Conservation (phyloP, 2,797 vertebrate genomes). For the Crenuchus spilurus region DNA sequence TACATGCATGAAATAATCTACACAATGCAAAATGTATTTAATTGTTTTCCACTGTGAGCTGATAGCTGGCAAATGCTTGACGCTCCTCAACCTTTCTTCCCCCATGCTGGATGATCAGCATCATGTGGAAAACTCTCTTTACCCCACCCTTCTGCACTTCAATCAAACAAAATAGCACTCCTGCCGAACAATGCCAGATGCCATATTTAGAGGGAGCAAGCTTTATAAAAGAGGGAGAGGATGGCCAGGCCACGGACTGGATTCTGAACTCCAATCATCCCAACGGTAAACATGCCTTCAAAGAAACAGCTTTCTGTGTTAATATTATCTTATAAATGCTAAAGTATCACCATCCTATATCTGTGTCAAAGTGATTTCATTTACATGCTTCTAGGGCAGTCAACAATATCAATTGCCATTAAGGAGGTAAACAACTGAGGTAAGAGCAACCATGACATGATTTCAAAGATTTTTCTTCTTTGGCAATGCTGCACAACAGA, state of each 20-base stretch:
- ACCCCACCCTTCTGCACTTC: slow-evolving; percentile 41
- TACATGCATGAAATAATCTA: neutral
- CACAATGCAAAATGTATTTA: too few species aligned
- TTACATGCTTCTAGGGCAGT: slow-evolving; percentile 25
- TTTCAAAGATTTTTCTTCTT: neutral
- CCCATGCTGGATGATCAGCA: slow-evolving; percentile 20
- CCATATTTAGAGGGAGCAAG: slow-evolving; percentile 57
- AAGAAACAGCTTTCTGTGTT: neutral
- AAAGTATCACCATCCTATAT: neutral
- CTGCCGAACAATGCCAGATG: slow-evolving; percentile 49
- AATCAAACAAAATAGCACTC: slow-evolving; percentile 53
- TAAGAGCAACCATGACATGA: neutral
- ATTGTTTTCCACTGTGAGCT: slow-evolving; percentile 29
- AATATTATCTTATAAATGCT: neutral
- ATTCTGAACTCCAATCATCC: slow-evolving; percentile 41
- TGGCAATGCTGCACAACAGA: too few species aligned
- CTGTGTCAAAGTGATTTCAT: neutral
- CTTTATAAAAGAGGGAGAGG: slow-evolving; percentile 55
- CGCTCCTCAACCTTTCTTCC: neutral
- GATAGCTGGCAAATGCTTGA: slow-evolving; percentile 22
- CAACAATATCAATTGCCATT: neutral
- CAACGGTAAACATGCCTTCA: slow-evolving; percentile 35
- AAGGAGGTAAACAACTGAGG: slow-evolving; percentile 25
- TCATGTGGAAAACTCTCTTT: slow-evolving; percentile 36
- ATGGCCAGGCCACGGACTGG: slow-evolving; percentile 19